Evolutionary conservation across 1,140 invertebrate genomes (phyloP).

Genomic region (Drosophila ohnishii): DNA sequence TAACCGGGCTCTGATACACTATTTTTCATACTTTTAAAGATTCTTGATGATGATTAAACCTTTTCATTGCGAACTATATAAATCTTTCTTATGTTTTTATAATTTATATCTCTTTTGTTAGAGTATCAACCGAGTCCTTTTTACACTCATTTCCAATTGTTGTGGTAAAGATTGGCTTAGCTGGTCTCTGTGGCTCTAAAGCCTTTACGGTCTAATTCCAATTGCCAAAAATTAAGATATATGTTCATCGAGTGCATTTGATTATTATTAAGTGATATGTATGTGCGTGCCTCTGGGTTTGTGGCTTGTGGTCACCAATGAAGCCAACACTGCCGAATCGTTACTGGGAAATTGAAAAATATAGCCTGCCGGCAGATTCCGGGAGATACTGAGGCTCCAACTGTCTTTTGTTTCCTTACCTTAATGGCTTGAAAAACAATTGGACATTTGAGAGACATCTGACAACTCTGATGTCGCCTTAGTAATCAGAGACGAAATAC

Average conservation of each 20-base stretch:
- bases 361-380: conserved; percentile 21
- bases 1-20: neutral
- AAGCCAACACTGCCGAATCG: conserved; percentile 23
- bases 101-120: neutral
- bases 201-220: conserved; percentile 30
- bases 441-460: conserved; percentile 27
- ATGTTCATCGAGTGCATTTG: conserved; percentile 66
- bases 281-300: conserved; percentile 9
- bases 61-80: no score
- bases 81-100: neutral
- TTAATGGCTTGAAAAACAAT: conserved; percentile 12
- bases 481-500: conserved; percentile 5
- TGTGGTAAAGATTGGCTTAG: conserved; percentile 11
- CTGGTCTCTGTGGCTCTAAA: conserved; percentile 2
- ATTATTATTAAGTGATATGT: conserved; percentile 68
- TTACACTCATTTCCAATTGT: neutral
- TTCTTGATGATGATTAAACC: neutral
- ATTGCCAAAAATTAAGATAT: conserved; percentile 68
- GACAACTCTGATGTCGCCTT: conserved; percentile 7
- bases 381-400: neutral
- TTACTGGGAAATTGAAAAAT: conserved; percentile 53
- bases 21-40: neutral
- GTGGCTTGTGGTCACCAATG: conserved; percentile 32
- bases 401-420: conserved; percentile 24
- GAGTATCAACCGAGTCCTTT: conserved; percentile 3